Base-by-base conservation (phyloP, 2,888 invertebrate genomes). In the Uropetala carovei region DNA sequence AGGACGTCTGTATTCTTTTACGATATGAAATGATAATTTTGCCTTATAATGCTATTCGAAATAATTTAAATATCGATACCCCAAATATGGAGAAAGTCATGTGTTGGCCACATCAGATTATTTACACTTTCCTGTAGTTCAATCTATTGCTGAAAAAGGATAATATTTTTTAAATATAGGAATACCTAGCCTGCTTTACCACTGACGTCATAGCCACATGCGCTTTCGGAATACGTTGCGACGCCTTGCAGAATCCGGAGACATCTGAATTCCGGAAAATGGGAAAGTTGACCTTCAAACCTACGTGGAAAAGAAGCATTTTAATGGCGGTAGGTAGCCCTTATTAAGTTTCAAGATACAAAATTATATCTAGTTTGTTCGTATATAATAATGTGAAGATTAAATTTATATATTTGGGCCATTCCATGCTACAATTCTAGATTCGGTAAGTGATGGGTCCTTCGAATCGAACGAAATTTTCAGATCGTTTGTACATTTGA, bases 151-250 rank as follows among this genome's bases (percentile, higher is more conserved):
- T 43, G 43, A 43, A 43, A 75, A 22, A 27, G 27, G 22, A 27
- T 27, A 3, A 75, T 75, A n/a, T 68, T 7, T 8, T 9, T 75
- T 75, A 22, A 27, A 22, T 5, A 43, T 43, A 92, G 91, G 93
- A 93, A 59, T 91, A 93, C 27, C 92, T 92, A 91, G 93, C 93
- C 18, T 93, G 93, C 91, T 93, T 92, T 82, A 92, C 93, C 43
- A 93, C 93, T 0, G 93, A 93, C 85, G 92, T 93, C 43, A 93
- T 93, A 82, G 93, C 93, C 5, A 92, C 93, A 9, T 93, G 93
- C 75, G 93, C 93, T 0, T 93, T 93, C 91, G 93, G 93, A 11
- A 93, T 93, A 22, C 92, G 92, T 16, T 92, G 93, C 56, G 93
- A 93, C 75, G 93, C 93, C 7, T 56, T 93, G 56, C 92, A 92